Conservation (phyloP, 1,140 invertebrate species). For the Asbolus verrucosus region DNA sequence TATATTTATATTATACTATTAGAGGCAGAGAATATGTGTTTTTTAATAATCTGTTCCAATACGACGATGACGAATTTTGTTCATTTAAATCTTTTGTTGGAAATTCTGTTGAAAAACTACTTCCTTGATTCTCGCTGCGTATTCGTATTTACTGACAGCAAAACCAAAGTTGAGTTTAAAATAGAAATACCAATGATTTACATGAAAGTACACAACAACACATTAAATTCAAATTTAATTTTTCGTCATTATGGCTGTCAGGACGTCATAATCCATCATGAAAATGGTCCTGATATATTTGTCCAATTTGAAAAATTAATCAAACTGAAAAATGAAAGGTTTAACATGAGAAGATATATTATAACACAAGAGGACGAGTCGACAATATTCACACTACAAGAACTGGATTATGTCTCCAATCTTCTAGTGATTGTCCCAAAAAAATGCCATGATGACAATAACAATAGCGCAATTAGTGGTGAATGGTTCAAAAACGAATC, state of each 20-base stretch:
- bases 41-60: no score
- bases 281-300: conserved; percentile 31
- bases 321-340: conserved; percentile 22
- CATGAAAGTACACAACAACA: conserved; percentile 15
- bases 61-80: no score
- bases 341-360: conserved; percentile 44
- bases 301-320: conserved; percentile 42
- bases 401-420: conserved; percentile 38
- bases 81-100: conserved; percentile 34
- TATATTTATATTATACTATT: no score
- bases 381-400: not conserved
- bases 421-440: conserved; percentile 21
- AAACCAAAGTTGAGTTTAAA: conserved; percentile 15
- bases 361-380: not conserved
- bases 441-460: no score
- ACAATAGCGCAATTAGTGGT: no score
- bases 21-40: no score
- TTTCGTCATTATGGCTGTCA: conserved; percentile 45
- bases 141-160: conserved; percentile 39
- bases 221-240: conserved; percentile 16
- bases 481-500: conserved; percentile 1
- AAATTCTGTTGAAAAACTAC: conserved; percentile 45
- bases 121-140: conserved; percentile 42
- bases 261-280: conserved; percentile 42
- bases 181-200: conserved; percentile 17